These are phyloP conservation scores for Paguma larvata DNA, from an alignment of 2,797 vertebrate genomes.

Conservation along the genomic window DNA sequence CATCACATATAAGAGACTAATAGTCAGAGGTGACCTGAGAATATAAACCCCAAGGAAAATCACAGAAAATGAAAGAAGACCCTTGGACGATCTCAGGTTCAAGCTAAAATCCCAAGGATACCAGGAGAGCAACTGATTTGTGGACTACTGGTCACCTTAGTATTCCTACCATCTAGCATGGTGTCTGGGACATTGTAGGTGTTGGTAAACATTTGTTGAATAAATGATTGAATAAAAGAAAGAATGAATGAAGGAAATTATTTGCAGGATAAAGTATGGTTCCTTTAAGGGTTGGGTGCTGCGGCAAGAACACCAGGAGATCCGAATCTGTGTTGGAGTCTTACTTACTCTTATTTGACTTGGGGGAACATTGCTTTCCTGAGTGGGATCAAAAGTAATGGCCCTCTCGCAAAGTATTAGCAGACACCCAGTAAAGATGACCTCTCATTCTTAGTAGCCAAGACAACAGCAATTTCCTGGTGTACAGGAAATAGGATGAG, in stretches of 20 bases:
- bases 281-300: not conserved
- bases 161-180: not conserved
- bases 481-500: fast-evolving
- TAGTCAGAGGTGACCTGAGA: not conserved
- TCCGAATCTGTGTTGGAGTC: not conserved
- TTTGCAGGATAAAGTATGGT: not conserved
- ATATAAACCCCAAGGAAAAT: not conserved
- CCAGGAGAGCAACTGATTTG: not conserved
- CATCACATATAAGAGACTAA: not conserved
- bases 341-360: not conserved
- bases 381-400: not conserved
- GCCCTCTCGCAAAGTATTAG: not conserved
- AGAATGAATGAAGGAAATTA: not conserved
- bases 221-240: not conserved
- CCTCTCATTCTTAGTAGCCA: not conserved
- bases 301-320: not conserved
- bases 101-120: not conserved
- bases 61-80: not conserved
- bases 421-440: not conserved
- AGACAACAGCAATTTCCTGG: too few species aligned
- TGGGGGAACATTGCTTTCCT: not conserved
- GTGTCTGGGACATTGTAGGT: not conserved
- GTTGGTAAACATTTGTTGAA: not conserved
- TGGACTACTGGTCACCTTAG: not conserved
- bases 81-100: not conserved